Percentiles rank a stretch among this genome's conserved stretches.
phyloP scores from a whole-genome alignment of 2,888 invertebrate species.

The Callinectes sapidus region DNA sequence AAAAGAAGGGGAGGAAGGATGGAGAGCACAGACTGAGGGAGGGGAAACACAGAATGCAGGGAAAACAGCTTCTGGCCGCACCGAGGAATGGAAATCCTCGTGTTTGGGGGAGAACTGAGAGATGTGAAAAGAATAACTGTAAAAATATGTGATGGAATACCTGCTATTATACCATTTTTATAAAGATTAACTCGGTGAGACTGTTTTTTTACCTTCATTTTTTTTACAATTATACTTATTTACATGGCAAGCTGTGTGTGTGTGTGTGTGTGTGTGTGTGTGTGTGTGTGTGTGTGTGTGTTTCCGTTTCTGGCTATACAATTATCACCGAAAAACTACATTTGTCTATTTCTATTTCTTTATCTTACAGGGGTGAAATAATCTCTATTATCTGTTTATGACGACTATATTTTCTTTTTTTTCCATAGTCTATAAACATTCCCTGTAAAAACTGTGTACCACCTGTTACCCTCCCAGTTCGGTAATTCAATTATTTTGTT shows the following conservation, averaged over 20 bases:
- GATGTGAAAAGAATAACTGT: background rate
- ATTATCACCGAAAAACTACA: background rate
- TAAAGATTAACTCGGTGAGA: background rate
- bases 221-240: background rate
- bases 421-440: background rate
- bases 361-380: background rate
- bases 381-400: background rate
- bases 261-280: constrained; percentile 42
- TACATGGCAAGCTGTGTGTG: background rate
- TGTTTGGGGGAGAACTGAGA: background rate
- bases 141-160: background rate
- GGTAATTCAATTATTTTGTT: background rate
- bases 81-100: background rate
- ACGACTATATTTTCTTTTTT: background rate
- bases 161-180: background rate
- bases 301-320: constrained; percentile 14
- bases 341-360: background rate
- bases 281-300: constrained; percentile 49
- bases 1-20: no score
- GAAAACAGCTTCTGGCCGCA: background rate
- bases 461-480: background rate
- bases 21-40: background rate
- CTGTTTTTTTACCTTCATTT: background rate
- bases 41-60: background rate
- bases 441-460: background rate